phyloP scores from a whole-genome alignment of 2,797 vertebrate species.

The Arnoldichthys spilopterus region DNA sequence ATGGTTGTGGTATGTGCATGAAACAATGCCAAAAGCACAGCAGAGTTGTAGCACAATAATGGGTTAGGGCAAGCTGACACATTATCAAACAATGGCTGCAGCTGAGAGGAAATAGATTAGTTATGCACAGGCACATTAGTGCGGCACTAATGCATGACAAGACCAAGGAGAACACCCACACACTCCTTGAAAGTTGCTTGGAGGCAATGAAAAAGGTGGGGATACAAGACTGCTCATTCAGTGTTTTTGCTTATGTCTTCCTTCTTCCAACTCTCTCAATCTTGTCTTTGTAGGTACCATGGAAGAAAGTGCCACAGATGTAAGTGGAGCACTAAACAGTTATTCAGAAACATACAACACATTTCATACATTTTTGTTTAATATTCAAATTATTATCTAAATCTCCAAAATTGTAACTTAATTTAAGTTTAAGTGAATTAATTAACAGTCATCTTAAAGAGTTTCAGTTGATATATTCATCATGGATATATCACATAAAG shows the following conservation, averaged over 20 bases:
- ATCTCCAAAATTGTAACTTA: too few relatives aligned
- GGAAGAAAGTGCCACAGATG: background rate
- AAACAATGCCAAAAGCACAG: conserved; percentile 59
- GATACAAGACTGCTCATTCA: conserved; percentile 15
- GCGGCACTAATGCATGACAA: conserved; percentile 36
- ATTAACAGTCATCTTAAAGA: too few relatives aligned
- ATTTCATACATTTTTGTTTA: background rate
- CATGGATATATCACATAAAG: too few relatives aligned
- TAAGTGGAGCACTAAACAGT: conserved; percentile 27
- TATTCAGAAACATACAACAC: background rate
- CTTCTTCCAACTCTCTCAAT: background rate
- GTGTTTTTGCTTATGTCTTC: background rate
- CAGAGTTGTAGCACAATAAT: conserved; percentile 22
- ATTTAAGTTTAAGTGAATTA: too few relatives aligned
- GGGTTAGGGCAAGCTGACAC: conserved; percentile 29
- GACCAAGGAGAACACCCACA: conserved; percentile 33
- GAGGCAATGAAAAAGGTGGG: conserved; percentile 27
- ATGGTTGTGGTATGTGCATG: conserved; percentile 54
- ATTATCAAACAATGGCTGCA: conserved; percentile 36
- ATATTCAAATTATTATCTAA: background rate
- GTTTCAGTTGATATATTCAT: too few relatives aligned
- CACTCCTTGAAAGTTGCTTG: conserved; percentile 37
- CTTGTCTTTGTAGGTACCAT: conserved; percentile 27
- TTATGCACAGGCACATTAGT: conserved; percentile 29
- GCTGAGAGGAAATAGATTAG: conserved; percentile 48